Conservation (phyloP, 2,888 invertebrate genomes). For the Diogma glabrata region DNA sequence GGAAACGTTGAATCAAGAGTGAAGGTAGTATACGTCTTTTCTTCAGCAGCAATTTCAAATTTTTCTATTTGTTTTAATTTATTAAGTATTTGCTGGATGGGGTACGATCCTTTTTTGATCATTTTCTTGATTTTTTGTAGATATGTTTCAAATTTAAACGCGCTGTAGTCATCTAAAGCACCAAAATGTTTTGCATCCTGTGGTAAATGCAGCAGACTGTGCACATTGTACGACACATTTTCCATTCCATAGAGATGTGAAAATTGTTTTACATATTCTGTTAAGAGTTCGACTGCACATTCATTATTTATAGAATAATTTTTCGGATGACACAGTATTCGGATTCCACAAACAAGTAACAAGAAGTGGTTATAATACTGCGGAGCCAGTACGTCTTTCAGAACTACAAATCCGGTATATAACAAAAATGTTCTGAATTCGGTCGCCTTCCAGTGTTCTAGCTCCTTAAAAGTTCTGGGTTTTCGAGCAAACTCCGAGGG, state of each 20-base stretch:
- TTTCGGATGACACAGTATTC: slow-evolving; percentile 11
- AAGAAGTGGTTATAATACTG: slow-evolving; percentile 19
- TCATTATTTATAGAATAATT: slow-evolving; percentile 9
- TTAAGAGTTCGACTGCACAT: slow-evolving; percentile 3
- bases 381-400: not conserved
- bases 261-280: slow-evolving; percentile 7
- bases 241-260: slow-evolving; percentile 15
- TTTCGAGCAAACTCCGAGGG: too few relatives aligned
- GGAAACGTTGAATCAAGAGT: not conserved
- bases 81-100: not conserved
- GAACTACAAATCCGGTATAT: not conserved
- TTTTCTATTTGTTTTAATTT: not conserved
- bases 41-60: not conserved
- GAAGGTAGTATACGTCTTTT: not conserved
- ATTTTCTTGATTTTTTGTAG: slow-evolving; percentile 12
- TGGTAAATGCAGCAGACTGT: slow-evolving; percentile 14
- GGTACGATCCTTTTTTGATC: slow-evolving; percentile 10
- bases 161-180: slow-evolving; percentile 12
- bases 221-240: slow-evolving; percentile 14
- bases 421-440: too few relatives aligned
- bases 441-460: too few relatives aligned
- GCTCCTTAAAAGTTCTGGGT: not conserved
- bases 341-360: slow-evolving; percentile 15
- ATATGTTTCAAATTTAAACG: slow-evolving; percentile 15
- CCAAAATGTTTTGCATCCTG: slow-evolving; percentile 12